phyloP scores from a whole-genome alignment of 64 coral and sea anemone species.

The Pocillopora verrucosa region DNA sequence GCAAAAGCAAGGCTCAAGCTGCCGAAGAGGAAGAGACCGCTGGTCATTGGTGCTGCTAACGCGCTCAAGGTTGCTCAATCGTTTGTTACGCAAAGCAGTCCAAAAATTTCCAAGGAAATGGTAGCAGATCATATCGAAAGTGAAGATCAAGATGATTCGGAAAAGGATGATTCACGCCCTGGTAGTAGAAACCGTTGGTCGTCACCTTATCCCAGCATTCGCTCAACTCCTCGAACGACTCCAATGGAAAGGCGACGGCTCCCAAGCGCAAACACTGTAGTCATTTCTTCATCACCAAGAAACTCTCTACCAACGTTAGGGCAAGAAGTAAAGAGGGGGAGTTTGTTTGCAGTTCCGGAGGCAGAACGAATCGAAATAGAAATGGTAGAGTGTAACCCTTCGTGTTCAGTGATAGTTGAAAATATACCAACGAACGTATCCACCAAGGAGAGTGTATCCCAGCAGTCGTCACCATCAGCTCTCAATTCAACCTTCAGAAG shows the following conservation, averaged over 20 bases:
- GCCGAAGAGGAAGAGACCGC: conserved; percentile 68
- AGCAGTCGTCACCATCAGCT: conserved; percentile 3
- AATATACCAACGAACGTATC: background rate
- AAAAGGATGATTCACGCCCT: conserved; percentile 33
- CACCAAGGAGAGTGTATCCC: background rate
- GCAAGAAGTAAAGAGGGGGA: background rate
- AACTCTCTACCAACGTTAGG: background rate
- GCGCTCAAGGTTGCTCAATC: conserved; percentile 77
- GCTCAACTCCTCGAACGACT: conserved; percentile 8
- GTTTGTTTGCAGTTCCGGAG: conserved; percentile 28
- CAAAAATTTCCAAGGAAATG: conserved; percentile 37
- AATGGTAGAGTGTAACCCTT: conserved; percentile 16
- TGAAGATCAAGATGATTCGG: conserved; percentile 40
- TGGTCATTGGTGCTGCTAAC: conserved; percentile 79
- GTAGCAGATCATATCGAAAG: conserved; percentile 40
- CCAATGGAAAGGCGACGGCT: background rate
- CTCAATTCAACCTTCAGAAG: background rate
- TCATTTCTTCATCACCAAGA: conserved; percentile 6
- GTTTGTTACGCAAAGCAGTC: conserved; percentile 51
- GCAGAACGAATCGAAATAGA: conserved; percentile 30
- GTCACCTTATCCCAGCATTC: conserved; percentile 8
- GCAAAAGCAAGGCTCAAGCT: conserved; percentile 85
- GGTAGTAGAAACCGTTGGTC: background rate
- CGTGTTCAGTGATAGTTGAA: background rate
- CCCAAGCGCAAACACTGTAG: background rate